Evolutionary conservation across 2,888 invertebrate genomes (phyloP).

Genomic region (Drosophila melanocephala): DNA sequence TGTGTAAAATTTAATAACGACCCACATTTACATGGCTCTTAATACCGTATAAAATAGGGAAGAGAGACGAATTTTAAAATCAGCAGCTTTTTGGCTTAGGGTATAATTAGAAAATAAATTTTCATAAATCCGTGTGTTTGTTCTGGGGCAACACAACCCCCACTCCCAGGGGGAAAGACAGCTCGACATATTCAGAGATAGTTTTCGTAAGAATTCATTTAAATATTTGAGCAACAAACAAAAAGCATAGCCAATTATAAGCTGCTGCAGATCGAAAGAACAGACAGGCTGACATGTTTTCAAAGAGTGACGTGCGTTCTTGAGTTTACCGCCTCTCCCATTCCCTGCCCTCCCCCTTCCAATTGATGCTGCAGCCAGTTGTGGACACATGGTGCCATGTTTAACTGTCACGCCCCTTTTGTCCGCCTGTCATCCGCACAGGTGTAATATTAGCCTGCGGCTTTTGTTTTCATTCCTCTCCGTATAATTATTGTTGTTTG

Average conservation of each 20-base stretch:
- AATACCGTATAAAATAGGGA: neutral
- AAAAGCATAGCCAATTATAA: conserved; percentile 59
- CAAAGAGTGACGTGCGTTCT: neutral
- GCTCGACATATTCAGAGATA: conserved; percentile 29
- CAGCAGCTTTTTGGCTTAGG: conserved; percentile 4
- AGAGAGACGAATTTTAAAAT: conserved; percentile 24
- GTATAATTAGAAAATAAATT: conserved; percentile 68
- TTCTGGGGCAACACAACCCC: conserved; percentile 15
- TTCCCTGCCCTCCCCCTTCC: neutral
- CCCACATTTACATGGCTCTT: neutral
- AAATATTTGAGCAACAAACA: conserved; percentile 66
- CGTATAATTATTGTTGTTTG: conserved; percentile 30
- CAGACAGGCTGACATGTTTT: conserved; percentile 18
- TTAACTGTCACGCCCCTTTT: conserved; percentile 15
- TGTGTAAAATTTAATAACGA: neutral
- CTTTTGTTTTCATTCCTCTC: conserved; percentile 62
- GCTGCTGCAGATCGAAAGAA: conserved; percentile 10
- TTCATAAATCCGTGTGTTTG: conserved; percentile 16
- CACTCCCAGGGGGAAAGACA: neutral
- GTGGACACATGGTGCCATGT: conserved; percentile 20
- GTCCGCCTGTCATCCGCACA: conserved; percentile 35
- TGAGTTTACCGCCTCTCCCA: neutral
- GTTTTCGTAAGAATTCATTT: conserved; percentile 48
- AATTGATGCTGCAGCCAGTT: conserved; percentile 13
- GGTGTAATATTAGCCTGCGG: conserved; percentile 72